Conservation (phyloP, 1,140 invertebrate genomes). For the Drosophila pectinifera region DNA sequence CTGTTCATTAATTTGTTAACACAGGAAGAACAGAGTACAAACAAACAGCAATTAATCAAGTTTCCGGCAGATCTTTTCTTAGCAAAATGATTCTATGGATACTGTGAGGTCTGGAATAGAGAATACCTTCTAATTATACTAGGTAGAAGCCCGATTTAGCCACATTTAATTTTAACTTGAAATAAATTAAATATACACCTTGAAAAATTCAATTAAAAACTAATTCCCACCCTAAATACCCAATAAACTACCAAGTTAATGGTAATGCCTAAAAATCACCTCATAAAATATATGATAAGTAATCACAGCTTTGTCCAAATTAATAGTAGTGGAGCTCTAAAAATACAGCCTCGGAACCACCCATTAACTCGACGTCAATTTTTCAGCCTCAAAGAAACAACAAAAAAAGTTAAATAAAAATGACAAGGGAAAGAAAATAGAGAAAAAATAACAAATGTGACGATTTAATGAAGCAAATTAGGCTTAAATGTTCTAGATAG, state of each 20-base stretch:
- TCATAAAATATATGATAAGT: slow-evolving; percentile 3
- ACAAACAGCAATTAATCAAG: slow-evolving; percentile 24
- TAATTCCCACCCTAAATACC: background rate
- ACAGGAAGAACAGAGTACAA: slow-evolving; percentile 6
- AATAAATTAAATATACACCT: no score
- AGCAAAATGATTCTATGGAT: background rate
- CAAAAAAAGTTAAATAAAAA: slow-evolving; percentile 37
- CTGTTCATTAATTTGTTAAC: slow-evolving; percentile 46
- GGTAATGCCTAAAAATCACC: background rate
- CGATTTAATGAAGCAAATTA: slow-evolving; percentile 77
- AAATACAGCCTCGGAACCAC: slow-evolving; percentile 7
- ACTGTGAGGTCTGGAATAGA: background rate
- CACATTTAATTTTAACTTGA: no score
- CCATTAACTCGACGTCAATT: slow-evolving; percentile 37
- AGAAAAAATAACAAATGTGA: slow-evolving; percentile 72
- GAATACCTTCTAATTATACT: slow-evolving; percentile 4
- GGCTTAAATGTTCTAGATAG: slow-evolving; percentile 78
- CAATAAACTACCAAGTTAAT: no score
- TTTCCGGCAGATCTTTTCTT: background rate
- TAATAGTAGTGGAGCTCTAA: background rate
- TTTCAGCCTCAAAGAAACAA: slow-evolving; percentile 23
- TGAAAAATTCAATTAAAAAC: background rate
- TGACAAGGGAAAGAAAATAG: slow-evolving; percentile 4
- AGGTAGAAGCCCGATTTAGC: no score
- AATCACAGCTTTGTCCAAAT: background rate